These are phyloP conservation scores for Plotosus lineatus DNA, from an alignment of 2,113 vertebrate genomes.

Conservation along the genomic window DNA sequence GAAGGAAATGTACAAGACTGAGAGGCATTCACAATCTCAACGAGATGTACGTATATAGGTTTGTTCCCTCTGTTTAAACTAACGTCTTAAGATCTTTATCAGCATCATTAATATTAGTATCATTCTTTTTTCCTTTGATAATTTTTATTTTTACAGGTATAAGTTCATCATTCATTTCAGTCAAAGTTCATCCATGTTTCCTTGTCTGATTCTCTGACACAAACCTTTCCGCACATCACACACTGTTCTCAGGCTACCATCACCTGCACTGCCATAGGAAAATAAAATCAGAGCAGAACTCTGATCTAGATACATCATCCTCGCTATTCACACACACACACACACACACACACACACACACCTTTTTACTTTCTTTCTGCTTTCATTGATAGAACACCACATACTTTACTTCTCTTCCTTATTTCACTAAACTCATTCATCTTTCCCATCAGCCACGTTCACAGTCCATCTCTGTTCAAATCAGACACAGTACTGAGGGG, in stretches of 20 bases:
- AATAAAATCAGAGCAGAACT: constrained; percentile 40
- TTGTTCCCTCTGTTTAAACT: constrained; percentile 90
- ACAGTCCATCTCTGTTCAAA: constrained; percentile 4
- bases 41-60: constrained; percentile 86
- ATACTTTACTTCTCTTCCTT: constrained; percentile 36
- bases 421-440: constrained; percentile 15
- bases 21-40: constrained; percentile 86
- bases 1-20: constrained; percentile 93
- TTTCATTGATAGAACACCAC: constrained; percentile 26
- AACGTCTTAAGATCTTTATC: constrained; percentile 79
- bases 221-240: constrained; percentile 83
- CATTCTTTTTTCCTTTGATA: constrained; percentile 5
- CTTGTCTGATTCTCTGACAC: constrained; percentile 77
- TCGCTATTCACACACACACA: neutral
- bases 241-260: constrained; percentile 83
- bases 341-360: neutral
- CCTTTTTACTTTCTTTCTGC: constrained; percentile 13
- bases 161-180: constrained; percentile 80
- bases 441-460: constrained; percentile 17
- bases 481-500: neutral
- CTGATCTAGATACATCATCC: neutral
- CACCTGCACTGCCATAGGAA: constrained; percentile 72
- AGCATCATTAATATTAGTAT: constrained; percentile 61
- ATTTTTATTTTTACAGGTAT: constrained; percentile 76
- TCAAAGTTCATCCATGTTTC: constrained; percentile 75